phyloP scores from a whole-genome alignment of 1,140 invertebrate species.

The Drosophila busckii region DNA sequence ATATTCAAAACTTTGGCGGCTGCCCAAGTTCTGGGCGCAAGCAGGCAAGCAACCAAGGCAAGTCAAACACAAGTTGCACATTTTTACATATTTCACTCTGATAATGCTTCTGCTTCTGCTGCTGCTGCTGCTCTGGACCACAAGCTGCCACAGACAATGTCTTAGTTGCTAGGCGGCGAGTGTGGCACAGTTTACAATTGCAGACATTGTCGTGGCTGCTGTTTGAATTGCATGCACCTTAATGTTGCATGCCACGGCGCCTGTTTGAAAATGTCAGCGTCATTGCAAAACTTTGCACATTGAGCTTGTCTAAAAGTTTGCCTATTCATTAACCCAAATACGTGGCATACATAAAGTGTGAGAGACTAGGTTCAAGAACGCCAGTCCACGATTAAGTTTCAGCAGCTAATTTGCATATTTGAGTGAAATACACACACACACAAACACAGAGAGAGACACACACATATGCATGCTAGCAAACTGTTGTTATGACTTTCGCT shows the following conservation, averaged over 20 bases:
- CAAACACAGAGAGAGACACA: neutral
- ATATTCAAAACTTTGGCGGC: slow-evolving; percentile 65
- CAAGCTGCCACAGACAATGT: too few relatives aligned
- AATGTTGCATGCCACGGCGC: slow-evolving; percentile 26
- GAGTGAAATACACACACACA: slow-evolving; percentile 50
- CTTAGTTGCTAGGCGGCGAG: too few relatives aligned
- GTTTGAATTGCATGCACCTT: slow-evolving; percentile 59
- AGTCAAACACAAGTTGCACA: slow-evolving; percentile 67
- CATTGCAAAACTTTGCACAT: slow-evolving; percentile 58
- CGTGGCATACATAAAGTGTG: slow-evolving; percentile 2
- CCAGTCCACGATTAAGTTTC: slow-evolving; percentile 57
- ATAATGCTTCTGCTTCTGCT: slow-evolving; percentile 17
- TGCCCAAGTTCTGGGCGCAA: slow-evolving; percentile 16
- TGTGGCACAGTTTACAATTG: slow-evolving; percentile 24
- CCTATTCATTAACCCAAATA: slow-evolving; percentile 76
- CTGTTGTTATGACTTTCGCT: slow-evolving; percentile 41
- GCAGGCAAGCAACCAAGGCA: slow-evolving; percentile 54
- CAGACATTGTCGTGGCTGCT: slow-evolving; percentile 19
- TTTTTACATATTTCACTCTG: slow-evolving; percentile 36
- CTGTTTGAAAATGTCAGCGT: slow-evolving; percentile 37
- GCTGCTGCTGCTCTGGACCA: too few relatives aligned
- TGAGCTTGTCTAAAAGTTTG: slow-evolving; percentile 74
- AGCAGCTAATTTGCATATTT: slow-evolving; percentile 74
- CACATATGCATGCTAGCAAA: neutral
- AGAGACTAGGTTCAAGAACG: slow-evolving; percentile 34